Evolutionary conservation across 2,888 invertebrate species (phyloP).

Genomic region (Cephus pygmeus): DNA sequence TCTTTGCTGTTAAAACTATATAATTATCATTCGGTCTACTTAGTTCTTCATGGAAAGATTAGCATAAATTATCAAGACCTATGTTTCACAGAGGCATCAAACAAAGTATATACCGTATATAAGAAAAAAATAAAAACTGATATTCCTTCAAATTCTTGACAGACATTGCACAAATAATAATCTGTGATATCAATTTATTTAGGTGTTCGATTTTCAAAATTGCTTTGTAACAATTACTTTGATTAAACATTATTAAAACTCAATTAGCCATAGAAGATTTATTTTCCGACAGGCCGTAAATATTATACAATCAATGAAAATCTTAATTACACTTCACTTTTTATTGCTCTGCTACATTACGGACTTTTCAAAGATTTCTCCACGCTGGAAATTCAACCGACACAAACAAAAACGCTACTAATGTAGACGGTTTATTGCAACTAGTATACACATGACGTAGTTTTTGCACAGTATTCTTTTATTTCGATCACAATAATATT

Average conservation of each 20-base stretch:
- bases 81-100: not conserved
- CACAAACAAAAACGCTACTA: not conserved
- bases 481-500: not conserved
- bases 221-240: not conserved
- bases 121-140: not conserved
- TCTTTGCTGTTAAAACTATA: too few species aligned
- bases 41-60: not conserved
- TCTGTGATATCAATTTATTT: too few species aligned
- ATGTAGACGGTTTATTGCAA: not conserved
- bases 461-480: not conserved
- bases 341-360: not conserved
- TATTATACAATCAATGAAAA: not conserved
- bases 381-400: not conserved
- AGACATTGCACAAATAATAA: too few species aligned
- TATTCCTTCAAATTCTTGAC: not conserved
- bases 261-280: not conserved
- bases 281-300: not conserved
- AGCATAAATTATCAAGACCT: not conserved
- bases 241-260: not conserved
- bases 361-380: not conserved
- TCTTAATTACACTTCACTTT: not conserved
- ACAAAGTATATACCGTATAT: not conserved
- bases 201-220: not conserved
- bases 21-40: not conserved
- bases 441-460: not conserved